Conservation (phyloP, 2,888 invertebrate species). For the Podabrus alpinus region DNA sequence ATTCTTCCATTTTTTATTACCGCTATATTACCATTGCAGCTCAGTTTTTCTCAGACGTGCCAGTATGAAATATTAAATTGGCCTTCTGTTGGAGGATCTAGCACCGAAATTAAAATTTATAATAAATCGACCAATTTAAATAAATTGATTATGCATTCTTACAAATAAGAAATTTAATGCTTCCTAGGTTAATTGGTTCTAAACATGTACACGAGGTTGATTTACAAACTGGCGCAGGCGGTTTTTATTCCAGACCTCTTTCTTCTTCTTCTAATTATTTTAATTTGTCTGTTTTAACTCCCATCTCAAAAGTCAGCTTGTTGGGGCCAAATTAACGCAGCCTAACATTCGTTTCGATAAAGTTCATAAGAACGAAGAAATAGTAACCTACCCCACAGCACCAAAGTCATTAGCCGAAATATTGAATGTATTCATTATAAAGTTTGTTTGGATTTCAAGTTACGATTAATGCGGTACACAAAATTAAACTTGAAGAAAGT, state of each 20-base stretch:
- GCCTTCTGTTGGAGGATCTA: background rate
- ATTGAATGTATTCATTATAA: background rate
- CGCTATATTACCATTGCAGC: conserved; percentile 17
- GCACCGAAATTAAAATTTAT: background rate
- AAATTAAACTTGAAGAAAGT: background rate
- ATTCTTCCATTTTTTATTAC: conserved; percentile 16
- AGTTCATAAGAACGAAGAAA: background rate
- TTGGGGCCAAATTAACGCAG: background rate
- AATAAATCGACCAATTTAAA: background rate
- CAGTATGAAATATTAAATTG: background rate
- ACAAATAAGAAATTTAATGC: background rate
- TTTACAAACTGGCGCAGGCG: background rate
- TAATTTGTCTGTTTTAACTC: background rate
- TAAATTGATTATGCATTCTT: background rate
- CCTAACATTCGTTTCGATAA: background rate
- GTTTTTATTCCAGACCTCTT: background rate
- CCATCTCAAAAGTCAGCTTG: background rate
- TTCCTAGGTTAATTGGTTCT: background rate
- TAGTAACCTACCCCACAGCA: background rate
- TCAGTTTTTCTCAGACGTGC: conserved; percentile 13
- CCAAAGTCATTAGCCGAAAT: background rate
- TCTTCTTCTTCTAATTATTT: background rate
- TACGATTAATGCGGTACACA: background rate
- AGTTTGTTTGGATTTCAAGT: background rate
- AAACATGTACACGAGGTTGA: background rate